A percentile compares a stretch with the other conserved stretches of the same genome.
phyloP scores from a whole-genome alignment of 1,140 invertebrate genomes.

The Macrobrachium rosenbergii region DNA sequence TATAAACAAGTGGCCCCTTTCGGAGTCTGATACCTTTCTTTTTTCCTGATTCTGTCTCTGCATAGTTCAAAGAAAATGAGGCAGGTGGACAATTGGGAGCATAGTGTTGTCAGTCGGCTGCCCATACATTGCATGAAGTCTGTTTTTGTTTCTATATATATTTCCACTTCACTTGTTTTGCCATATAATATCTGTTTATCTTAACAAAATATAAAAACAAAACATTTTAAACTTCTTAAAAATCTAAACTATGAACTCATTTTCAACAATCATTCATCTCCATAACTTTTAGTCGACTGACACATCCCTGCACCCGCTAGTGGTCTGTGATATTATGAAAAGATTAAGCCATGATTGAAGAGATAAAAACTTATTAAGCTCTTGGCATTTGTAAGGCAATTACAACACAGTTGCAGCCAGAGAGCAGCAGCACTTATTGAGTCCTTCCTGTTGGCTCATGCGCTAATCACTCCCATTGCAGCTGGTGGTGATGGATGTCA shows the following conservation, averaged over 20 bases:
- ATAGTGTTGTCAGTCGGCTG: conserved; percentile 44
- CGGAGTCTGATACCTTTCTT: conserved; percentile 17
- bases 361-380: conserved; percentile 60
- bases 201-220: neutral
- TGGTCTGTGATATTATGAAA: conserved; percentile 50
- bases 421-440: conserved; percentile 42
- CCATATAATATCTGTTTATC: conserved; percentile 9
- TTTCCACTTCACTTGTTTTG: conserved; percentile 4
- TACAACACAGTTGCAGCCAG: conserved; percentile 47
- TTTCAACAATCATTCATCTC: conserved; percentile 24
- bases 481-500: conserved; percentile 20
- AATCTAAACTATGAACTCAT: conserved; percentile 16
- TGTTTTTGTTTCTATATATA: no score
- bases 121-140: neutral
- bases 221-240: conserved; percentile 15
- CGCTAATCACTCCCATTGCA: conserved; percentile 31
- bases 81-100: conserved; percentile 39
- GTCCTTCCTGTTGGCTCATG: conserved; percentile 38
- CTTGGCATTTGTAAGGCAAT: conserved; percentile 64
- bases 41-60: conserved; percentile 31
- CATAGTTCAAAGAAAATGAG: conserved; percentile 32
- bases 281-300: conserved; percentile 35
- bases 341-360: conserved; percentile 58
- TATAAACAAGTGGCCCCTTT: conserved; percentile 1
- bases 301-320: conserved; percentile 49